phyloP scores from a whole-genome alignment of 2,888 invertebrate genomes.

The Brenthis hecate region DNA sequence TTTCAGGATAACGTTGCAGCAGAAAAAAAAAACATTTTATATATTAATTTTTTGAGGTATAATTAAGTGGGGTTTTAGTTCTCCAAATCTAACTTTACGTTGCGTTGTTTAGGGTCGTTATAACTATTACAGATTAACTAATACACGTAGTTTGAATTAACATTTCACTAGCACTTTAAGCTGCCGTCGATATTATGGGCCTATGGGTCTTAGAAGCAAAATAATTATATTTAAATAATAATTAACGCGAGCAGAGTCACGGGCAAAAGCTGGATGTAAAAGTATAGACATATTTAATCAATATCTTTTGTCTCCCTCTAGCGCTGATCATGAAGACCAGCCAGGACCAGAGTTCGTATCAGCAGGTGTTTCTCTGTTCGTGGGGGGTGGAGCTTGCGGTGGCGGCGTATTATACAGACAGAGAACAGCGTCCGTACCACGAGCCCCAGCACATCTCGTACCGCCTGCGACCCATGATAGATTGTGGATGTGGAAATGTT shows the following conservation, averaged over 20 bases:
- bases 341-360: conserved; percentile 83
- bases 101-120: too few relatives aligned
- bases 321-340: conserved; percentile 68
- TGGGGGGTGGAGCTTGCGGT: conserved; percentile 80
- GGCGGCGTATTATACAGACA: conserved; percentile 82
- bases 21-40: too few relatives aligned
- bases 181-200: too few relatives aligned
- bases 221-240: too few relatives aligned
- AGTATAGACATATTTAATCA: background rate
- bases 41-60: too few relatives aligned
- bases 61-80: too few relatives aligned
- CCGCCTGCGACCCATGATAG: conserved; percentile 83
- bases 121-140: too few relatives aligned
- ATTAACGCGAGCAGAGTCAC: background rate
- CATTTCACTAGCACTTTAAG: too few relatives aligned
- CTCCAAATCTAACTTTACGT: too few relatives aligned
- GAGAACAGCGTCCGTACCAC: conserved; percentile 72
- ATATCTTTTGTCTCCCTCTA: conserved; percentile 41
- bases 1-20: too few relatives aligned
- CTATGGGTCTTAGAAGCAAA: too few relatives aligned
- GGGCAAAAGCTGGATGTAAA: background rate
- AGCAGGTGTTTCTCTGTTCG: conserved; percentile 84
- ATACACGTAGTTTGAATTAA: too few relatives aligned
- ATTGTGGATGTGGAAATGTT: conserved; percentile 86
- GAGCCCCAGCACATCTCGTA: conserved; percentile 80